Conservation (phyloP, 2,113 vertebrate species). For the Pionites leucogaster region DNA sequence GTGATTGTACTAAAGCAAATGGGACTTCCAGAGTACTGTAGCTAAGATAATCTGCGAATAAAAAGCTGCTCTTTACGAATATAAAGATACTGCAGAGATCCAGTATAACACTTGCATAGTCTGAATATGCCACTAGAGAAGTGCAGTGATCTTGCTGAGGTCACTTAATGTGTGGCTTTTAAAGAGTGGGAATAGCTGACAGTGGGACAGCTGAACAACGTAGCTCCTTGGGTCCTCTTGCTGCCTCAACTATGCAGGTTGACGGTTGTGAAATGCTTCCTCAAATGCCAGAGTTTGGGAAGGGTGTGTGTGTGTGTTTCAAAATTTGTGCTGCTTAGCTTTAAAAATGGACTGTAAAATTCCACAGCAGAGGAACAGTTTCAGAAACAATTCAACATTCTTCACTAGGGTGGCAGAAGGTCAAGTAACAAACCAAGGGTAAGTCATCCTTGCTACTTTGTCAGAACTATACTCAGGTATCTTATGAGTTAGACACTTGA, state of each 20-base stretch:
- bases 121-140: background rate
- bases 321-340: background rate
- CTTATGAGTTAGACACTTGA: background rate
- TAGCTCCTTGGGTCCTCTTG: background rate
- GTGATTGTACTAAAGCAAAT: background rate
- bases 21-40: background rate
- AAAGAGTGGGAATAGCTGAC: background rate
- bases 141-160: background rate
- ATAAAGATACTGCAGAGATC: background rate
- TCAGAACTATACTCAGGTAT: background rate
- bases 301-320: background rate
- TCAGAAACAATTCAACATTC: background rate
- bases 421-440: background rate
- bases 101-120: accelerated
- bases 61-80: background rate
- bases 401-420: background rate
- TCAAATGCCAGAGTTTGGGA: background rate
- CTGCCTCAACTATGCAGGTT: background rate
- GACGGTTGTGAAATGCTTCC: background rate
- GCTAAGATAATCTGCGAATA: background rate
- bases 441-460: background rate
- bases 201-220: background rate
- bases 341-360: background rate
- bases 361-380: background rate
- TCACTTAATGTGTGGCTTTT: background rate